Conservation (phyloP, 2,113 vertebrate genomes). For the Brachyhypopomus gauderio region DNA sequence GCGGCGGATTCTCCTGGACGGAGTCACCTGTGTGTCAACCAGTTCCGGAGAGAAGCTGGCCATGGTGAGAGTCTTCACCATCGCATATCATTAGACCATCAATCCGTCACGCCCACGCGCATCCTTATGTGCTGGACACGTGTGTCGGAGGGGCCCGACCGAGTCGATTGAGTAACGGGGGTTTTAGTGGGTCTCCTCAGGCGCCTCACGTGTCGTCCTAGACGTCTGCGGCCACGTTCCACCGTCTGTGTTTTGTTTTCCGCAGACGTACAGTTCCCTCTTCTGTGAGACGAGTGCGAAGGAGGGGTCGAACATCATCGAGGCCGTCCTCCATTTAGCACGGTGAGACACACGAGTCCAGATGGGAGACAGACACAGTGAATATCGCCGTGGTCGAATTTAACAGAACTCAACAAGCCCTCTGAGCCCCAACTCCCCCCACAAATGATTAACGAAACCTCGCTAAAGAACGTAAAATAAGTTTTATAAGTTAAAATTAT, state of each 20-base stretch:
- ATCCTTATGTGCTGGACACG: neutral
- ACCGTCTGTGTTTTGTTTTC: conserved; percentile 41
- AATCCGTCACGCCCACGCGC: neutral
- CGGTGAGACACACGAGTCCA: conserved; percentile 67
- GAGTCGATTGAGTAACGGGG: too few species aligned
- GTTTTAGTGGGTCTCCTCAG: too few species aligned
- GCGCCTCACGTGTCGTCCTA: too few species aligned
- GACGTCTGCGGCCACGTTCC: too few species aligned
- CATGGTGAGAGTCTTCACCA: conserved; percentile 80
- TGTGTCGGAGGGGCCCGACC: too few species aligned
- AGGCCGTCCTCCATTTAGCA: conserved; percentile 86
- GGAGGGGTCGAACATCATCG: conserved; percentile 81
- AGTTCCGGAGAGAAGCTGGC: conserved; percentile 92
- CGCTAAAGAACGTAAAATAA: neutral
- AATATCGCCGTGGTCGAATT: neutral
- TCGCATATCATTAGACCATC: neutral
- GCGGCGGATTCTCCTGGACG: conserved; percentile 67
- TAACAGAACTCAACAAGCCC: neutral
- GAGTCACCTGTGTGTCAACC: conserved; percentile 77
- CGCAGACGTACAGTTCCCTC: conserved; percentile 75
- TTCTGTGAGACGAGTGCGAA: conserved; percentile 89
- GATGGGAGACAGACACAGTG: neutral
- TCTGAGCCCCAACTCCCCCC: neutral
- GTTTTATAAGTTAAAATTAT: neutral
- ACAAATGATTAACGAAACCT: neutral